phyloP scores from a whole-genome alignment of 2,888 invertebrate genomes.

The Yponomeuta cagnagella region DNA sequence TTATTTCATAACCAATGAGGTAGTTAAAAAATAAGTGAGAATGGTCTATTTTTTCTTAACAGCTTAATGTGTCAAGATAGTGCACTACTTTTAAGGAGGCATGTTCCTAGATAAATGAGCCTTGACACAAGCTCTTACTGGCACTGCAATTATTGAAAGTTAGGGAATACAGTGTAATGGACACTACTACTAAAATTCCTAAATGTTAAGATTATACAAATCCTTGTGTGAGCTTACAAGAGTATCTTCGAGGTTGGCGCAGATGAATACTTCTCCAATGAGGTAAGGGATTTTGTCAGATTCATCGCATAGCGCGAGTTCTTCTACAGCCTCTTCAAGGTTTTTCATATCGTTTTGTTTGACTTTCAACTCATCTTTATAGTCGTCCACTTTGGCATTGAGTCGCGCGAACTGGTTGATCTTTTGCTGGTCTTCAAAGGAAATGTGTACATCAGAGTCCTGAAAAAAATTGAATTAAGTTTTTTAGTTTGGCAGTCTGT shows the following conservation, averaged over 20 bases:
- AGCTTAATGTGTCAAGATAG: background rate
- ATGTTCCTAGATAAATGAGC: background rate
- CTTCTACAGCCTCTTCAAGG: conserved; percentile 93
- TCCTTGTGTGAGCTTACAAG: conserved; percentile 66
- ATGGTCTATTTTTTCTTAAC: too few relatives aligned
- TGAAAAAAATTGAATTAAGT: conserved; percentile 36
- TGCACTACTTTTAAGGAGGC: background rate
- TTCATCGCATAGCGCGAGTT: conserved; percentile 87
- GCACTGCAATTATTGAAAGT: too few relatives aligned
- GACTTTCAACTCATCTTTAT: conserved; percentile 86
- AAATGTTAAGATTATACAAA: too few relatives aligned
- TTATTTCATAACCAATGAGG: background rate
- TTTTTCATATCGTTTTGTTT: conserved; percentile 95
- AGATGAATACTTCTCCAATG: conserved; percentile 92
- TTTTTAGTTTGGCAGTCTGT: background rate
- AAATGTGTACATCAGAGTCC: conserved; percentile 95
- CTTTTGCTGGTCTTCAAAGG: conserved; percentile 97
- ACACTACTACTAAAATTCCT: too few relatives aligned
- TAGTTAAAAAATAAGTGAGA: too few relatives aligned
- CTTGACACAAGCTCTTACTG: too few relatives aligned
- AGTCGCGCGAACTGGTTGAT: conserved; percentile 97
- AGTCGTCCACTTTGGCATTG: conserved; percentile 93
- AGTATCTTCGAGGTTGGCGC: conserved; percentile 84
- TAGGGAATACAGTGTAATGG: too few relatives aligned
- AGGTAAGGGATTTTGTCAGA: conserved; percentile 86